Conservation (phyloP, 2,888 invertebrate genomes). For the Lithophane leautieri region DNA sequence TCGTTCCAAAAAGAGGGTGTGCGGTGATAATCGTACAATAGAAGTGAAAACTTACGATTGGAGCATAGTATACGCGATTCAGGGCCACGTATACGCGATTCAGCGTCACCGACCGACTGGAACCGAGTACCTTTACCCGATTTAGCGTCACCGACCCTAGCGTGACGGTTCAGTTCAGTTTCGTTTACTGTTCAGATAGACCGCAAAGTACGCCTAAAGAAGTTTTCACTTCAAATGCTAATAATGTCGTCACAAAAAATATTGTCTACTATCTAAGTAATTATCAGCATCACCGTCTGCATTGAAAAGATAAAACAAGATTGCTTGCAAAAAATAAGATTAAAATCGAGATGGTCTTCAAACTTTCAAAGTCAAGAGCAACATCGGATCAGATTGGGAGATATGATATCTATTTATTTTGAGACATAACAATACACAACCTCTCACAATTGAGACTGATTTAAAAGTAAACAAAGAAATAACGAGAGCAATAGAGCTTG, state of each 20-base stretch:
- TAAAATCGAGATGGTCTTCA: conserved; percentile 2
- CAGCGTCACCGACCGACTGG: too few relatives aligned
- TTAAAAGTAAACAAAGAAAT: conserved; percentile 20
- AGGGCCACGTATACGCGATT: too few relatives aligned
- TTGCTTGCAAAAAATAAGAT: conserved; percentile 22
- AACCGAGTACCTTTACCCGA: too few relatives aligned
- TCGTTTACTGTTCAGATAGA: background rate
- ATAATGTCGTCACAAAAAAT: background rate
- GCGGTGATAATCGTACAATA: too few relatives aligned
- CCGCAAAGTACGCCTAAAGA: background rate
- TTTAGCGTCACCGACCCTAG: background rate
- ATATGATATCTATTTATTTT: conserved; percentile 37
- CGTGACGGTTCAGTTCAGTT: background rate
- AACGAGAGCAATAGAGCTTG: conserved; percentile 8
- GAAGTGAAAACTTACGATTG: too few relatives aligned
- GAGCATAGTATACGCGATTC: background rate
- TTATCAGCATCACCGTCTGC: background rate
- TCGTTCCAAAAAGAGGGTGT: too few relatives aligned
- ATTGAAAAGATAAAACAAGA: background rate
- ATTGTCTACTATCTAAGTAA: background rate
- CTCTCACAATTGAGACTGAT: conserved; percentile 20
- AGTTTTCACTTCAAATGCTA: background rate
- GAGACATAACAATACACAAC: background rate
- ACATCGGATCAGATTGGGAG: conserved; percentile 32
- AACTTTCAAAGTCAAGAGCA: conserved; percentile 41